Percentiles rank a stretch among this genome's conserved stretches.
Conservation (phyloP, 2,888 invertebrate genomes). For the Phyllotreta cruciferae region DNA sequence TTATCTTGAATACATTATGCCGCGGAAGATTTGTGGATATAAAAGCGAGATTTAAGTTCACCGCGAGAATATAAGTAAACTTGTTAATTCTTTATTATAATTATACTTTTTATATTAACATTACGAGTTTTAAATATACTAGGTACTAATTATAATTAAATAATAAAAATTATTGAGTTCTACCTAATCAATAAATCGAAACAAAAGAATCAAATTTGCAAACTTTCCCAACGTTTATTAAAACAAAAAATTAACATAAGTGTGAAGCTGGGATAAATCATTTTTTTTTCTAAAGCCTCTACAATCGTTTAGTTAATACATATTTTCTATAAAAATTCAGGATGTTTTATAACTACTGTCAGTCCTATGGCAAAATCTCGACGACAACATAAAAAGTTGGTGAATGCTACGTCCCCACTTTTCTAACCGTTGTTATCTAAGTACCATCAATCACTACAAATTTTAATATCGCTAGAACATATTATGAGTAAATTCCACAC, state of each 20-base stretch:
- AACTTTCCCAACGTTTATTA: background rate
- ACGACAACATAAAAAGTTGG: constrained; percentile 48
- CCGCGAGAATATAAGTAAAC: constrained; percentile 43
- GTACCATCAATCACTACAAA: constrained; percentile 62
- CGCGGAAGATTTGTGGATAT: constrained; percentile 49
- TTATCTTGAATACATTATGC: constrained; percentile 57
- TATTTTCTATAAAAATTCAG: background rate
- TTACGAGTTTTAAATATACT: constrained; percentile 35
- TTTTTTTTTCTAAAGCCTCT: no score
- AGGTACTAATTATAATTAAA: constrained; percentile 15
- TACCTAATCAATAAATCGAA: no score
- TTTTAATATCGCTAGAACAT: constrained; percentile 61
- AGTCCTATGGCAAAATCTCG: constrained; percentile 1
- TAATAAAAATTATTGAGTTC: no score
- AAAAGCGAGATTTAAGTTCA: constrained; percentile 44
- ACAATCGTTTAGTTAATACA: background rate
- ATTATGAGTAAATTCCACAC: constrained; percentile 60
- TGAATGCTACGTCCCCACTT: constrained; percentile 50
- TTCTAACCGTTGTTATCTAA: constrained; percentile 57
- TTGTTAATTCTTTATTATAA: no score
- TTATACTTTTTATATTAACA: no score
- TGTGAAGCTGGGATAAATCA: no score
- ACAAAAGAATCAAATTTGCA: no score
- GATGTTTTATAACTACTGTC: background rate
- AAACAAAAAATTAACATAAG: no score